Conservation (phyloP, 2,888 invertebrate genomes). For the Sesamia inferens region DNA sequence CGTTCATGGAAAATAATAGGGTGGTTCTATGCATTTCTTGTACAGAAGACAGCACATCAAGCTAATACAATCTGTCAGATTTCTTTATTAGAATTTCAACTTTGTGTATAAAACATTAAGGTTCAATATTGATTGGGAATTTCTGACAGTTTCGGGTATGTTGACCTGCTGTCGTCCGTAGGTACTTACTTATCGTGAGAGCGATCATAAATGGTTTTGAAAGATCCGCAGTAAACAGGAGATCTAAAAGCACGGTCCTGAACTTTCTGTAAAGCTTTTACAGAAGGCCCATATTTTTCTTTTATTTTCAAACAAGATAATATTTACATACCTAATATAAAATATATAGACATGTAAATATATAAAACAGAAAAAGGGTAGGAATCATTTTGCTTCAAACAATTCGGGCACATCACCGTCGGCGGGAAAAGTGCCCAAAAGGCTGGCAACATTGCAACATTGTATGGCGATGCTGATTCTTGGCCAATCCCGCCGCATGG, state of each 20-base stretch:
- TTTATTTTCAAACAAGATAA: not conserved
- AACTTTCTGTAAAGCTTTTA: not conserved
- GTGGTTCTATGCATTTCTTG: slow-evolving; percentile 24
- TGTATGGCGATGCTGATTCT: not conserved
- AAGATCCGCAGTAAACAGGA: not conserved
- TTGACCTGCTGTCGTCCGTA: no score
- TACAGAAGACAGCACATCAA: no score
- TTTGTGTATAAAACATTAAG: no score
- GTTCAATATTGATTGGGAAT: no score
- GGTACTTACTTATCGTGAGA: slow-evolving; percentile 7
- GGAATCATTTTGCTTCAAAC: not conserved
- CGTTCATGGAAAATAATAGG: slow-evolving; percentile 40
- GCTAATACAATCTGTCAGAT: no score
- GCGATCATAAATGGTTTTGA: slow-evolving; percentile 12
- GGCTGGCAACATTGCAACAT: not conserved
- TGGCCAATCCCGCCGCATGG: no score
- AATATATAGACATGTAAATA: not conserved
- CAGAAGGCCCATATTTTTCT: not conserved
- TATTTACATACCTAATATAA: not conserved
- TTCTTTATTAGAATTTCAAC: no score
- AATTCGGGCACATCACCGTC: not conserved
- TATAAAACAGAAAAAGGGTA: not conserved
- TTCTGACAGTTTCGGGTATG: no score
- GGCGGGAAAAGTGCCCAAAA: not conserved
- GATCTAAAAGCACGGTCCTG: not conserved